Conservation (phyloP, 92 coral and sea anemone genomes). For the Metridium senile region DNA sequence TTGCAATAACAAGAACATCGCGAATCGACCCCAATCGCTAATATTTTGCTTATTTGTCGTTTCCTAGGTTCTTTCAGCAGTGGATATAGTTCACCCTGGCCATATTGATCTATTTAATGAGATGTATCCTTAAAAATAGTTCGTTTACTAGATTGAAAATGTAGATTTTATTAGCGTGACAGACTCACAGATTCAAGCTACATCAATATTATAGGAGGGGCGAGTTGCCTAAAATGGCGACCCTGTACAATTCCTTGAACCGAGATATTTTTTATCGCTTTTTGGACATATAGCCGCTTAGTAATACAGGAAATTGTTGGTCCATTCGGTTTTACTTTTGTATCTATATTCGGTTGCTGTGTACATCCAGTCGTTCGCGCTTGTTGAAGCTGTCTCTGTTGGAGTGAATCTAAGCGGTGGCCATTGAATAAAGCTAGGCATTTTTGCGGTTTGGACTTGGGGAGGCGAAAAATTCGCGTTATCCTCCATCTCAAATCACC, state of each 20-base stretch:
- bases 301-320: slow-evolving; percentile 5
- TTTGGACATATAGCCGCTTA: neutral
- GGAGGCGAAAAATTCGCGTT: slow-evolving; percentile 17
- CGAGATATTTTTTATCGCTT: neutral
- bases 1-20: slow-evolving; percentile 24
- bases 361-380: neutral
- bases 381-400: neutral
- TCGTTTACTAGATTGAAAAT: slow-evolving; percentile 14
- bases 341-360: slow-evolving; percentile 3
- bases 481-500: slow-evolving; percentile 1
- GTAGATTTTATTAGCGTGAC: slow-evolving; percentile 66
- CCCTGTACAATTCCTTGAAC: slow-evolving; percentile 18
- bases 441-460: slow-evolving; percentile 28
- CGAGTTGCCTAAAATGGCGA: slow-evolving; percentile 30
- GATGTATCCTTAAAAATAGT: slow-evolving; percentile 87
- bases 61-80: slow-evolving; percentile 87
- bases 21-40: slow-evolving; percentile 32
- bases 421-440: slow-evolving; percentile 28
- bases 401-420: slow-evolving; percentile 20
- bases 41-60: slow-evolving; percentile 39
- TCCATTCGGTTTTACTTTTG: slow-evolving; percentile 16
- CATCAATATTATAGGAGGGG: slow-evolving; percentile 48
- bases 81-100: slow-evolving; percentile 99
- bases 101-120: slow-evolving; percentile 96
- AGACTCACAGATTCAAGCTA: slow-evolving; percentile 42